Base-by-base conservation (phyloP, 23 tunicate species). In the Oikopleura vanhoeffeni region DNA sequence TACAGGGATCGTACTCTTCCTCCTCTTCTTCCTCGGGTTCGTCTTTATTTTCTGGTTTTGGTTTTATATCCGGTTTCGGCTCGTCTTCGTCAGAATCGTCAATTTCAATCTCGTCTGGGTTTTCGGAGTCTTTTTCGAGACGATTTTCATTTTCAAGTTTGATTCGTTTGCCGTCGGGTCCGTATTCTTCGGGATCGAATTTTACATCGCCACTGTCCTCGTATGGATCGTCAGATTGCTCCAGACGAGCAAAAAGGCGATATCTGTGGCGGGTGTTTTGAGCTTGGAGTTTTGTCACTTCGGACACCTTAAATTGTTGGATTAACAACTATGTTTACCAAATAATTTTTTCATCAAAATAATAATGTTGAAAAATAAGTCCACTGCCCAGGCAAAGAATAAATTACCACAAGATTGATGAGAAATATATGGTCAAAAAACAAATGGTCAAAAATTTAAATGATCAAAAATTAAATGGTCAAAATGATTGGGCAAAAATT, bases 261-360 rank as follows among this genome's bases (percentile, higher is more conserved):
- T 71, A 13, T 30, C 35, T 28, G 38, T 71, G 79, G 32, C 27
- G 35, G 3, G 79, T 13, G 38, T 30, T 71, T 71, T 18, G 34
- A 13, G 79, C 79, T 71, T 71, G 79, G 3, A 24, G 27, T 71
- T 71, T 71, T 30, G 79, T 71, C 79, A 71, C 79, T 71, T 71
- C 79, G 79, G 79, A 71, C 38, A 71, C 79, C 64, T 49, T 13
- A 49, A 49, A 49, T 49, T 8, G 13, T n/a, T n/a, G n/a, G n/a
- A n/a, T n/a, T n/a, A n/a, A n/a, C n/a, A n/a, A n/a, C n/a, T n/a
- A n/a, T n/a, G n/a, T n/a, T n/a, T n/a, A n/a, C n/a, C n/a, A n/a
- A n/a, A n/a, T n/a, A n/a, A n/a, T n/a, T n/a, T n/a, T n/a, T n/a
- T n/a, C n/a, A n/a, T n/a, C n/a, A n/a, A n/a, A n/a, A n/a, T n/a